Evolutionary conservation across 2,888 invertebrate species (phyloP).

Genomic region (Hemistola chrysoprasaria): DNA sequence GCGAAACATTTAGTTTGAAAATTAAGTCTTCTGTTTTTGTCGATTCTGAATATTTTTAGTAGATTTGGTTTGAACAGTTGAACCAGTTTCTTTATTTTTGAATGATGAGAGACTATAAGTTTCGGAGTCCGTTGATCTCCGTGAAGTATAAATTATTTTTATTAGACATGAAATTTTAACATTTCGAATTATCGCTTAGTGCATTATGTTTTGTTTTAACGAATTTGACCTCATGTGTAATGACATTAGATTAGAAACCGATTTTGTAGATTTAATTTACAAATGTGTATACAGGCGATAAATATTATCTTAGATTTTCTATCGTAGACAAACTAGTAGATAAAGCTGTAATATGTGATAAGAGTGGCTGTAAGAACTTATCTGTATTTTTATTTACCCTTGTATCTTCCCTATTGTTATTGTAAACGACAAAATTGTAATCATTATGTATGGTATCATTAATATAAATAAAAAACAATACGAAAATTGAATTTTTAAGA

Average conservation of each 20-base stretch:
- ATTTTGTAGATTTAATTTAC: constrained; percentile 70
- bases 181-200: constrained; percentile 46
- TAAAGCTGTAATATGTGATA: constrained; percentile 78
- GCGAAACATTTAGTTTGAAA: constrained; percentile 10
- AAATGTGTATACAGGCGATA: constrained; percentile 70
- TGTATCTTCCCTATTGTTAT: constrained; percentile 56
- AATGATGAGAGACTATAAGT: constrained; percentile 5
- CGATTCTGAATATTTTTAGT: no score
- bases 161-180: constrained; percentile 32
- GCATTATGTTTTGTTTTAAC: constrained; percentile 45
- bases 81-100: no score
- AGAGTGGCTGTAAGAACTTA: constrained; percentile 78
- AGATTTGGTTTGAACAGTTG: no score
- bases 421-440: constrained; percentile 31
- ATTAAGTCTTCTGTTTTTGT: constrained; percentile 1
- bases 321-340: constrained; percentile 72
- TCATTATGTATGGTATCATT: constrained; percentile 37
- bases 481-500: constrained; percentile 33
- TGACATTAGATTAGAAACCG: constrained; percentile 44
- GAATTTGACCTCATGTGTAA: constrained; percentile 59
- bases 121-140: constrained; percentile 13
- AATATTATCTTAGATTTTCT: constrained; percentile 78
- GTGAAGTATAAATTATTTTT: constrained; percentile 12
- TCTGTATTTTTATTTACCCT: constrained; percentile 52
- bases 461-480: constrained; percentile 41